Evolutionary conservation across 2,113 vertebrate genomes (phyloP), one percentile per base, ranked within the genome.

Genomic region (Eolophus roseicapilla): DNA sequence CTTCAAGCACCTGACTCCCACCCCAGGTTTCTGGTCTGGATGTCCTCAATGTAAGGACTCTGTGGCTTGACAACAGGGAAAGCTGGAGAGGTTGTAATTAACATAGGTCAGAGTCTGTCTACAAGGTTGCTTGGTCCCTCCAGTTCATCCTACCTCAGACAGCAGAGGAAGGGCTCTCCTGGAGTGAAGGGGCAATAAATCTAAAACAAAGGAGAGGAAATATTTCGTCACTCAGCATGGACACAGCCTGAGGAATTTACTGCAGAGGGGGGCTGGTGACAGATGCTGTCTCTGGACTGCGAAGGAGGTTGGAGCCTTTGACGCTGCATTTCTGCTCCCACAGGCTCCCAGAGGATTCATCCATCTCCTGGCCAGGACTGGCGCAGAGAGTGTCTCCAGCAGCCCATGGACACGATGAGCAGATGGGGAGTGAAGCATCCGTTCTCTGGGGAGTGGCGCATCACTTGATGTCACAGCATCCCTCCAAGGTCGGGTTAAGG

Each of bases 321-420:
- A 50, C 0, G 0, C 12, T 39, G 35, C 33, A 13, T 67, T 92
- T 57, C 47, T 83, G 62, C 35, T 69, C 68, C 14, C 44, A 55
- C 52, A 63, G 57, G 3, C n/a, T 79, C 75, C 50, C 82, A 88
- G 62, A 49, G n/a, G 49, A 24, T 33, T 46, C 3, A 50, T 17
- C 24, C 2, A 6, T 79, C 70, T 69, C 52, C 43, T 50, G 74
- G 28, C 3, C 31, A 15, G 0, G 3, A 18, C 19, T 28, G 27
- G 28, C 27, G 29, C 19, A 4, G 1, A 21, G 33, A 13, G 4
- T 5, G 13, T n/a, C 47, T 59, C 82, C 46, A 70, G 37, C 29
- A 64, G 31, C 33, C 16, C 28, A 27, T 0, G 9, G 69, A 20
- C 8, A 4, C 0, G 2, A 20, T 17, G 50, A 13, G 37, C 2